Conservation (phyloP, 2,113 vertebrate species). For the Dolichotis patagonum region DNA sequence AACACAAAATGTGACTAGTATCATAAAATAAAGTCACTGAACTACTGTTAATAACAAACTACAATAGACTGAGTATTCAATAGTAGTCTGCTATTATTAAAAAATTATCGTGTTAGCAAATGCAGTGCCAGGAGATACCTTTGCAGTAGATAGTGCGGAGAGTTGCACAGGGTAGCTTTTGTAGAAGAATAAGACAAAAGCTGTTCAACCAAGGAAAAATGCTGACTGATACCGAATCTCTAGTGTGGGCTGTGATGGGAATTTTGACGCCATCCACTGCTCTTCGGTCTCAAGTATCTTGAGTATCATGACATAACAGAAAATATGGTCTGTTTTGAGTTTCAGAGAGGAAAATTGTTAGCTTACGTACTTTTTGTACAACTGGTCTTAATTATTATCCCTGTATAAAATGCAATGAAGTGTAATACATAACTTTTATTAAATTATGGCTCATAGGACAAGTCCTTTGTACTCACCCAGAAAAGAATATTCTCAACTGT, state of each 20-base stretch:
- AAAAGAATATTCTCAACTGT: background rate
- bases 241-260: too few species aligned
- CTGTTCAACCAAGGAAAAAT: background rate
- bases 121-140: background rate
- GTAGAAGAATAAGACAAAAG: background rate
- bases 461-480: background rate
- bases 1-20: background rate
- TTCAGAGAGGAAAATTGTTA: background rate
- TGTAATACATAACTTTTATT: background rate
- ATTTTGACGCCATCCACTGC: background rate
- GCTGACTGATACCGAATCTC: background rate
- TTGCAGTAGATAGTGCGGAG: background rate
- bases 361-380: background rate
- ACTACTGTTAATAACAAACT: background rate
- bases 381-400: background rate
- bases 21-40: background rate
- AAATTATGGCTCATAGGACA: background rate
- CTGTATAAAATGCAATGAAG: background rate
- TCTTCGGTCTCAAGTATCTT: background rate
- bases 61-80: background rate
- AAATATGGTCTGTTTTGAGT: background rate
- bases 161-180: background rate
- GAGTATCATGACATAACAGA: background rate
- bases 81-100: background rate
- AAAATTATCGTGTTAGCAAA: background rate